Evolutionary conservation across 2,888 invertebrate species (phyloP).

Genomic region (Epistrophe grossulariae): DNA sequence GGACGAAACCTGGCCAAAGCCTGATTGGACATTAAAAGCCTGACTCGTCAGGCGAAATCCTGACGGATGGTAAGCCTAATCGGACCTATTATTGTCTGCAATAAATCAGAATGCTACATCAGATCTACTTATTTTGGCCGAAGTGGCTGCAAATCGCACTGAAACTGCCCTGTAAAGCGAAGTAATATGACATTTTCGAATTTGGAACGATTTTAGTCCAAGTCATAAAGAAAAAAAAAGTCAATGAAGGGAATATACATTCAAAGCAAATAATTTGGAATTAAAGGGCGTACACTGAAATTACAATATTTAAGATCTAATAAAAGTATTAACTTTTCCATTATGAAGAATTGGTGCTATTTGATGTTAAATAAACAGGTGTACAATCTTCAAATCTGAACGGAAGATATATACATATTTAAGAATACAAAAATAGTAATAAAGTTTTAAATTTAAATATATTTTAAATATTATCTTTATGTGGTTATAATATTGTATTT

Average conservation of each 20-base stretch:
- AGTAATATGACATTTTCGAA: background rate
- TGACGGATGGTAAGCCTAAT: too few relatives aligned
- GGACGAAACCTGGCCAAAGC: too few relatives aligned
- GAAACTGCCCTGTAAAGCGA: constrained; percentile 74
- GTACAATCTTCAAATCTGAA: constrained; percentile 51
- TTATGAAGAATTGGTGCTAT: constrained; percentile 39
- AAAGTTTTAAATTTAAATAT: constrained; percentile 39
- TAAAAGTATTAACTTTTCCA: background rate
- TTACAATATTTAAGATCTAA: background rate
- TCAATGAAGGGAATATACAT: background rate
- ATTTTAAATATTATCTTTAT: constrained; percentile 9
- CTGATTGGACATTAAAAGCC: too few relatives aligned
- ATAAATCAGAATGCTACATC: constrained; percentile 79
- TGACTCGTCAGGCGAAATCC: too few relatives aligned
- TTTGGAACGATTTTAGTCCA: background rate
- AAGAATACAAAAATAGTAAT: constrained; percentile 25
- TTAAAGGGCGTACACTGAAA: constrained; percentile 34
- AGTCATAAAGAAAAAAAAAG: background rate
- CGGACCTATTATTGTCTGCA: constrained; percentile 52
- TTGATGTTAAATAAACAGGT: constrained; percentile 4
- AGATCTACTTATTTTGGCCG: constrained; percentile 83
- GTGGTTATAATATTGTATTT: background rate
- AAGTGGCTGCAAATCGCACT: constrained; percentile 83
- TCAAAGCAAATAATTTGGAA: constrained; percentile 43
- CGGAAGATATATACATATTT: constrained; percentile 53